A percentile compares a stretch with the other conserved stretches of the same genome.
These are phyloP conservation scores for Tortrix viridana DNA, from an alignment of 2,888 invertebrate genomes.

Conservation along the genomic window DNA sequence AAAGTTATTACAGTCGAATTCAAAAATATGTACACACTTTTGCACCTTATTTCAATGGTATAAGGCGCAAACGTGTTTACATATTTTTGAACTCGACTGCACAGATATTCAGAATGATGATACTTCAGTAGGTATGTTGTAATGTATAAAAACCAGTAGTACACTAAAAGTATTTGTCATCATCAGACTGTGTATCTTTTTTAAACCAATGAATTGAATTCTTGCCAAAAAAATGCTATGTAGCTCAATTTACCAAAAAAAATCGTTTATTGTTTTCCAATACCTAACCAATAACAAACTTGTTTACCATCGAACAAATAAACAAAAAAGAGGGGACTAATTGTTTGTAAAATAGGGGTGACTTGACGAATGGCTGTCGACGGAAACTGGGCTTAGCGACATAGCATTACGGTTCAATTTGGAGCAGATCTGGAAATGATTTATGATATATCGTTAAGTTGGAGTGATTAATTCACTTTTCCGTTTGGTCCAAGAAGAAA, in stretches of 20 bases:
- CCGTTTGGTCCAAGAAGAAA: slow-evolving; percentile 39
- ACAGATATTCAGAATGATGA: too few species aligned
- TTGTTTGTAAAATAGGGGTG: slow-evolving; percentile 41
- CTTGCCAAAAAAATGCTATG: too few species aligned
- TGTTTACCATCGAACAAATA: slow-evolving; percentile 27
- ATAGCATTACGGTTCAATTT: slow-evolving; percentile 48
- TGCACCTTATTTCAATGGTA: too few species aligned
- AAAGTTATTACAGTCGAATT: too few species aligned
- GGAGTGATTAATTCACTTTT: slow-evolving; percentile 60
- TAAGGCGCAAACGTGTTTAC: too few species aligned
- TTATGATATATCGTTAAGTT: slow-evolving; percentile 63
- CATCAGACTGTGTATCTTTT: too few species aligned
- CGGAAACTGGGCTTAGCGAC: slow-evolving; percentile 38
- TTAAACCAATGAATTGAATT: too few species aligned
- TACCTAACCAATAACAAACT: slow-evolving; percentile 31
- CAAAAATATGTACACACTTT: too few species aligned
- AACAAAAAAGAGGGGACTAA: slow-evolving; percentile 39
- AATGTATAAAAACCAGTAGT: too few species aligned
- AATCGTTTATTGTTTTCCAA: slow-evolving; percentile 15
- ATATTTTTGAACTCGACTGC: too few species aligned
- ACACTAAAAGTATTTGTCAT: too few species aligned
- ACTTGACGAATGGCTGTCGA: slow-evolving; percentile 33
- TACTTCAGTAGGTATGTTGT: too few species aligned
- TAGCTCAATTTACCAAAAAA: neutral
- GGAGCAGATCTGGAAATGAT: slow-evolving; percentile 48